A percentile compares a stretch with the other conserved stretches of the same genome.
phyloP scores from a whole-genome alignment of 2,797 vertebrate genomes.

The Huso huso region DNA sequence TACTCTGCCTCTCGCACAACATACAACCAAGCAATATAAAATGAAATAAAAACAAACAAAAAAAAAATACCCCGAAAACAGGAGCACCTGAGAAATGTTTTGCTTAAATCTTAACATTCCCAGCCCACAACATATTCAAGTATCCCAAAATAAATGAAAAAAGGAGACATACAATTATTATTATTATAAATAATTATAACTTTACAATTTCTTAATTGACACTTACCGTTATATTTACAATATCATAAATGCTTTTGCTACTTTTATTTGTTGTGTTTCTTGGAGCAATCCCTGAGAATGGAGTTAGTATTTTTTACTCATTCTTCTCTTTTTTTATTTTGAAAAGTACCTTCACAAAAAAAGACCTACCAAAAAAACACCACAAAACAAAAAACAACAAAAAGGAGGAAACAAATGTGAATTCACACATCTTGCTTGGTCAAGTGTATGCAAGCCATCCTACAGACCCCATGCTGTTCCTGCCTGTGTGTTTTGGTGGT shows the following conservation, averaged over 20 bases:
- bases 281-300: constrained; percentile 99
- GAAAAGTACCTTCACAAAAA: constrained; percentile 41
- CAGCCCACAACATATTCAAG: constrained; percentile 74
- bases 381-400: background rate
- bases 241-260: constrained; percentile 95
- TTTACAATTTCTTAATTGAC: constrained; percentile 95
- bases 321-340: constrained; percentile 49
- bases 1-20: constrained; percentile 51
- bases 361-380: constrained; percentile 16
- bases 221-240: constrained; percentile 95
- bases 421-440: constrained; percentile 17
- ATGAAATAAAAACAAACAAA: constrained; percentile 35
- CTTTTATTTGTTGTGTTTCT: constrained; percentile 63
- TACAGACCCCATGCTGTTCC: constrained; percentile 15
- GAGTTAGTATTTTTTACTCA: constrained; percentile 65
- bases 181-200: constrained; percentile 97
- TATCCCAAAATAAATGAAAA: constrained; percentile 60
- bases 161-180: constrained; percentile 66
- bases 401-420: constrained; percentile 20
- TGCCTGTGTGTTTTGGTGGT: constrained; percentile 25
- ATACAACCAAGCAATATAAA: constrained; percentile 38
- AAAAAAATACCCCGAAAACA: constrained; percentile 51
- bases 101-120: constrained; percentile 54
- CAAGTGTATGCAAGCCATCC: constrained; percentile 17
- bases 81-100: constrained; percentile 91